Evolutionary conservation across 2,888 invertebrate genomes (phyloP).

Genomic region (Athalia cordata): DNA sequence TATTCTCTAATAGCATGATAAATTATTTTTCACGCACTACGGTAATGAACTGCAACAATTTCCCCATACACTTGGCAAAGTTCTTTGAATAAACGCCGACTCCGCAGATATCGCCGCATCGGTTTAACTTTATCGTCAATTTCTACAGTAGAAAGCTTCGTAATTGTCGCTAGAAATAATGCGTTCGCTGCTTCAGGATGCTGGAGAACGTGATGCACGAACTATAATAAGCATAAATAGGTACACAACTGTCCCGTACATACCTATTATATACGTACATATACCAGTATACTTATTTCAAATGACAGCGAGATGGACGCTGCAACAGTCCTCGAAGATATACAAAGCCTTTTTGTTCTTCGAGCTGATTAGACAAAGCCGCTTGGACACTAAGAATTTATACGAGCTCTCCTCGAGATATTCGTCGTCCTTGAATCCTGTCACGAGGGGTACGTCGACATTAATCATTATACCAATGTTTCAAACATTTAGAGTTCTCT

Average conservation of each 20-base stretch:
- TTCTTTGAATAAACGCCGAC: conserved; percentile 61
- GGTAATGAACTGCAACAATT: conserved; percentile 61
- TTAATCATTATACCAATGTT: conserved; percentile 30
- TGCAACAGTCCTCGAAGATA: conserved; percentile 11
- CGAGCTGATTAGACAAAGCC: conserved; percentile 42
- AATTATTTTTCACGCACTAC: conserved; percentile 53
- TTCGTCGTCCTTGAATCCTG: conserved; percentile 43
- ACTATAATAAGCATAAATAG: neutral
- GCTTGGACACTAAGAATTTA: conserved; percentile 21
- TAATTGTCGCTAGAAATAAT: conserved; percentile 57
- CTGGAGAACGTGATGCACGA: conserved; percentile 10
- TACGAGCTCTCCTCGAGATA: conserved; percentile 12
- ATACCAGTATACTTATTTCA: neutral
- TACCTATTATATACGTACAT: too few species aligned
- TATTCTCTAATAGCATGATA: conserved; percentile 34
- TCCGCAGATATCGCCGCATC: neutral
- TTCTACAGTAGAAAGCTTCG: conserved; percentile 51
- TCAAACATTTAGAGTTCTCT: neutral
- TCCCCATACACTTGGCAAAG: conserved; percentile 45
- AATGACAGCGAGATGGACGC: conserved; percentile 30
- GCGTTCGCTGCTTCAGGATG: conserved; percentile 44
- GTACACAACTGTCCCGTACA: neutral
- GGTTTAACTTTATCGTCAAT: conserved; percentile 34
- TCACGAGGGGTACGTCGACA: conserved; percentile 36
- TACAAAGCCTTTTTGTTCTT: conserved; percentile 41